Percentiles rank a stretch among this genome's conserved stretches.
phyloP scores from a whole-genome alignment of 2,797 vertebrate species.

The Peromyscus attwateri region DNA sequence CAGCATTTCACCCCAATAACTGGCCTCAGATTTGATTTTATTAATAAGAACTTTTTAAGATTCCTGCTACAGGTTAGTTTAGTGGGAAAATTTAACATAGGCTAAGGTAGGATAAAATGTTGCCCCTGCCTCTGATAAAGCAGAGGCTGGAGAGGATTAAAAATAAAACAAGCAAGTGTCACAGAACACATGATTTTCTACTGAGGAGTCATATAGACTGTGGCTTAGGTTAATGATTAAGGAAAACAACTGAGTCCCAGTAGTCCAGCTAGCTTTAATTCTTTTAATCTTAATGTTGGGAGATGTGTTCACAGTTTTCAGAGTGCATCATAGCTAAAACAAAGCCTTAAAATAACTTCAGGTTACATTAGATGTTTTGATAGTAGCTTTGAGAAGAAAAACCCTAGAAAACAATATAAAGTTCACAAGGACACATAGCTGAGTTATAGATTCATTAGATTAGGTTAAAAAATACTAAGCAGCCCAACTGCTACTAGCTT shows the following conservation, averaged over 20 bases:
- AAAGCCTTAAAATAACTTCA: not conserved
- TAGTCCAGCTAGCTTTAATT: too few relatives aligned
- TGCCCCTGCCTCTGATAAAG: not conserved
- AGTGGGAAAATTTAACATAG: not conserved
- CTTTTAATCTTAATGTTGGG: not conserved
- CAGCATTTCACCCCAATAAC: too few relatives aligned
- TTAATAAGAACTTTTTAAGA: too few relatives aligned
- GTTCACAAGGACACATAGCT: not conserved
- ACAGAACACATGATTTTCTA: not conserved
- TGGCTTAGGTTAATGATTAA: too few relatives aligned
- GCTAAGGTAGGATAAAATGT: not conserved
- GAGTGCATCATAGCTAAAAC: not conserved
- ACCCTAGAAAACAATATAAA: not conserved
- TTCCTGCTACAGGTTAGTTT: too few relatives aligned
- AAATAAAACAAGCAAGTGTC: not conserved
- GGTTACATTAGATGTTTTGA: not conserved
- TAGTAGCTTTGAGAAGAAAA: not conserved
- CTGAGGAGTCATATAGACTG: not conserved
- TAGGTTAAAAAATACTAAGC: not conserved
- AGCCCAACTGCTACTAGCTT: not conserved
- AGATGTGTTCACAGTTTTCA: not conserved
- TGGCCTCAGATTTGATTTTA: too few relatives aligned
- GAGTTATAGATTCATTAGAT: too few relatives aligned
- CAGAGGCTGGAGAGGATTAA: not conserved
- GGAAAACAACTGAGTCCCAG: too few relatives aligned